These are phyloP conservation scores for Yponomeuta sedellus DNA, from an alignment of 2,888 invertebrate species.

Conservation along the genomic window DNA sequence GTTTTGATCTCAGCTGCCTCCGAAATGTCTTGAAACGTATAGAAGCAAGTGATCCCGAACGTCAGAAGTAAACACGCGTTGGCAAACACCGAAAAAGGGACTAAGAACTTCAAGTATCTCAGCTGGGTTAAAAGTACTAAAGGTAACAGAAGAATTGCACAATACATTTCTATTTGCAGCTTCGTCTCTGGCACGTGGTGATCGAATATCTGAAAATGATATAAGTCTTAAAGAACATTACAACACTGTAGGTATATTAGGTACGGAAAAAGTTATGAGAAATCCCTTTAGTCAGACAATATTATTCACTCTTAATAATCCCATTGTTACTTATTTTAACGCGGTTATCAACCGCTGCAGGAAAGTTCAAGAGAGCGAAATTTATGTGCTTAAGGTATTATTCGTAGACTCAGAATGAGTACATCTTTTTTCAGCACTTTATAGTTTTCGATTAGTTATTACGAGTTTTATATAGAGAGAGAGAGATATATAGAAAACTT, in stretches of 20 bases:
- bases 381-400: too few relatives aligned
- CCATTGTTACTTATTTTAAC: too few relatives aligned
- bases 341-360: too few relatives aligned
- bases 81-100: conserved; percentile 92
- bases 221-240: conserved; percentile 15
- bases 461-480: too few relatives aligned
- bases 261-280: background rate
- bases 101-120: conserved; percentile 86
- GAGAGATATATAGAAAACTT: too few relatives aligned
- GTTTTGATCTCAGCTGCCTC: conserved; percentile 41
- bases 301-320: too few relatives aligned
- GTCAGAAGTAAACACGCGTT: conserved; percentile 87
- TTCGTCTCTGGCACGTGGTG: conserved; percentile 47
- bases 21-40: conserved; percentile 78
- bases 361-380: too few relatives aligned
- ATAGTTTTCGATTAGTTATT: too few relatives aligned
- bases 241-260: background rate
- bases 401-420: too few relatives aligned
- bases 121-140: conserved; percentile 81
- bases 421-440: too few relatives aligned
- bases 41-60: conserved; percentile 87
- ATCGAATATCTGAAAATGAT: conserved; percentile 70
- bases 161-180: conserved; percentile 77
- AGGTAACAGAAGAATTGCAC: conserved; percentile 80
- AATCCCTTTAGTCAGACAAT: too few relatives aligned